Evolutionary conservation across 2,888 invertebrate genomes (phyloP), one percentile per base, ranked within the genome.

Genomic region (Melitaea athalia): DNA sequence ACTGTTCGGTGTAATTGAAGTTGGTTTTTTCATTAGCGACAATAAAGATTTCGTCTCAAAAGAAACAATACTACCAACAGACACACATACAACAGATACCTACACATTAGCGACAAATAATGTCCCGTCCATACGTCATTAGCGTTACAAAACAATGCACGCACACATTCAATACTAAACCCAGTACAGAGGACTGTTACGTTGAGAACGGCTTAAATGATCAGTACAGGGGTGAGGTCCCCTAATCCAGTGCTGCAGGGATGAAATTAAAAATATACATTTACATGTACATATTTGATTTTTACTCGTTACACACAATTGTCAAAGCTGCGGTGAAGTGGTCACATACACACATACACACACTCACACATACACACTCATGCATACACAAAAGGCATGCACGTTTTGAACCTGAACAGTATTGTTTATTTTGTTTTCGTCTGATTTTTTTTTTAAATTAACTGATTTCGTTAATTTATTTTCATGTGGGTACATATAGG

Each of bases 221-320:
- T 5, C n/a, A 10, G 7, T 11, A 43, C 77, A 84, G 82, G 87
- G 87, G 85, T 83, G 81, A 75, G 71, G 75, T 77, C 85, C 85
- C 87, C 84, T 81, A 81, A 80, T 82, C 78, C 79, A 76, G 77
- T 79, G 80, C 77, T 77, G 77, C 78, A 73, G 77, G 79, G 79
- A 84, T 82, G 76, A 81, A 83, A 86, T 86, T 88, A 84, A 85
- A 87, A 85, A 80, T 77, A 74, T 78, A 75, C 78, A 78, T 80
- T 81, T 77, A 77, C 77, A 78, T 81, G 75, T 52, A n/a, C n/a
- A n/a, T n/a, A 67, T 72, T 72, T 72, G 52, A 67, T 71, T 64
- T 63, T 67, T 64, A 62, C 64, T 71, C 64, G 61, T 69, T 69
- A 60, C 65, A 61, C 68, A 63, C 63, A 68, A 62, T 11, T 60